Conservation (phyloP, 2,113 vertebrate genomes). For the Cryptoleucopteryx plumbea region DNA sequence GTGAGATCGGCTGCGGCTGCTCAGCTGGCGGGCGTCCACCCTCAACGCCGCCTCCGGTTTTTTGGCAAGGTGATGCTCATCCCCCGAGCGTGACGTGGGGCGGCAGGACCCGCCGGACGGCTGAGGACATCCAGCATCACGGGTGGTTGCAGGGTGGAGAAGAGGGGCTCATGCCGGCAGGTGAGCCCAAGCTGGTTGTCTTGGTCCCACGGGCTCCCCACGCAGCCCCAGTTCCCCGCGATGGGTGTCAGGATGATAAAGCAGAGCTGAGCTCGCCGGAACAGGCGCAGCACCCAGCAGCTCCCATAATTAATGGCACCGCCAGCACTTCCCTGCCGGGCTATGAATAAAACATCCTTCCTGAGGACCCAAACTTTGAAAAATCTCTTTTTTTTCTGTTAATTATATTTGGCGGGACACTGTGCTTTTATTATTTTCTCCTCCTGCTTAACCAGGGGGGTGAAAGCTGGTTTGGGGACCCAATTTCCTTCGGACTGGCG, state of each 20-base stretch:
- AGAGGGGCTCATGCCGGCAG: fast-evolving
- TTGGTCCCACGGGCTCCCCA: neutral
- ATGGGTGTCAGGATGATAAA: constrained; percentile 50
- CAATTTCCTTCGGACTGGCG: neutral
- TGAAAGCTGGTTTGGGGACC: neutral
- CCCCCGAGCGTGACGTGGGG: fast-evolving
- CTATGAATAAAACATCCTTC: constrained; percentile 63
- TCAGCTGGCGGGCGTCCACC: neutral
- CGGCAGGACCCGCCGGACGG: fast-evolving
- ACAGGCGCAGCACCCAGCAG: neutral
- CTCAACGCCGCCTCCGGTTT: fast-evolving
- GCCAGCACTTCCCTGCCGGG: neutral
- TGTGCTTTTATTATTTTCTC: constrained; percentile 21
- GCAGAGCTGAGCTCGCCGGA: fast-evolving
- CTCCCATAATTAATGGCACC: constrained; percentile 54
- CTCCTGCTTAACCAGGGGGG: neutral
- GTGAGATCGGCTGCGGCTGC: neutral
- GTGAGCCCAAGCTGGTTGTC: fast-evolving
- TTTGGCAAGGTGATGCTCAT: neutral
- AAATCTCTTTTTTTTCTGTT: constrained; percentile 9
- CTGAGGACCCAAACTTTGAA: constrained; percentile 40
- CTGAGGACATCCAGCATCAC: neutral
- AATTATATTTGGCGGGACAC: constrained; percentile 45
- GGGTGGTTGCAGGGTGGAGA: neutral
- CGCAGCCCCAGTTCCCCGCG: fast-evolving